Percentiles rank a stretch among this genome's conserved stretches.
phyloP scores from a whole-genome alignment of 2,113 vertebrate genomes.

The Vanacampus margaritifer region DNA sequence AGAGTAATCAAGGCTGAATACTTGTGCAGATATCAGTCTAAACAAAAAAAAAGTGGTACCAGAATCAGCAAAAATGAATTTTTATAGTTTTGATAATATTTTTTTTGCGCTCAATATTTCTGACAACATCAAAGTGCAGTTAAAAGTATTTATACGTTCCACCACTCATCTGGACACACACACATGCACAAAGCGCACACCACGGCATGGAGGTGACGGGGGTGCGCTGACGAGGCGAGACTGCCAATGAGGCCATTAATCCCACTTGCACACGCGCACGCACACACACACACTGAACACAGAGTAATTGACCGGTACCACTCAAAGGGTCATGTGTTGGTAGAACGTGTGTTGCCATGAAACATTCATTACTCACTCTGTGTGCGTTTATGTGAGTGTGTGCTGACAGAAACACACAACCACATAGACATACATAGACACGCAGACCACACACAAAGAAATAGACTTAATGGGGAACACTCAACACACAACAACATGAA shows the following conservation, averaged over 20 bases:
- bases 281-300: slow-evolving; percentile 21
- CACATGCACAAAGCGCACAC: not conserved
- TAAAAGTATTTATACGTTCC: not conserved
- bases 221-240: not conserved
- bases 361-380: slow-evolving; percentile 44
- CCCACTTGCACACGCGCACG: slow-evolving; percentile 18
- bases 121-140: not conserved
- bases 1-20: no score
- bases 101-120: no score
- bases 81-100: no score
- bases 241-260: slow-evolving; percentile 8
- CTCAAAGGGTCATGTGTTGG: slow-evolving; percentile 49
- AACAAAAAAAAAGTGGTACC: no score
- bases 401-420: slow-evolving; percentile 24
- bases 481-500: slow-evolving; percentile 12
- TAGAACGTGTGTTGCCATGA: slow-evolving; percentile 9
- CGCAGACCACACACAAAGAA: slow-evolving; percentile 5
- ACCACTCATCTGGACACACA: not conserved
- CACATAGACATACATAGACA: slow-evolving; percentile 14
- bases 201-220: not conserved
- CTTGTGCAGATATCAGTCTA: no score
- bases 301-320: slow-evolving; percentile 54
- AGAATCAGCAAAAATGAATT: no score
- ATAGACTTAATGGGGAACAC: not conserved
- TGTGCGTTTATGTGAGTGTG: slow-evolving; percentile 15